Percentiles rank a stretch among this genome's conserved stretches.
Evolutionary conservation across 1,140 invertebrate species (phyloP).

Genomic region (Carposina sasakii): DNA sequence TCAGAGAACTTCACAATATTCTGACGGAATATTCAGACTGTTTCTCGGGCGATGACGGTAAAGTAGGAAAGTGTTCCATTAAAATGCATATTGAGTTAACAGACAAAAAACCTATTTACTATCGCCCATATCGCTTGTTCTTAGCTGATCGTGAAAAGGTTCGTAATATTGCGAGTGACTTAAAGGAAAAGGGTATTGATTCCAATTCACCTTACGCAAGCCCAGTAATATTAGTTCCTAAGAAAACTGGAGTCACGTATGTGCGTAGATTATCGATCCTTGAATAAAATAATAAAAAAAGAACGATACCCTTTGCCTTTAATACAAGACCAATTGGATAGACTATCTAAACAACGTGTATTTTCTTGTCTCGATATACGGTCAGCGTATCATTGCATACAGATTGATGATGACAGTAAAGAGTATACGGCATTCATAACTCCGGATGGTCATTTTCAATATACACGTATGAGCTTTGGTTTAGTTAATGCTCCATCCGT

Average conservation of each 20-base stretch:
- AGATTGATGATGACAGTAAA: constrained; percentile 5
- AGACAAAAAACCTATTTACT: no score
- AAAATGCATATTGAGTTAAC: no score
- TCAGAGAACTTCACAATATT: no score
- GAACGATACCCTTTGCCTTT: constrained; percentile 26
- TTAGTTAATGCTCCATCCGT: constrained; percentile 2
- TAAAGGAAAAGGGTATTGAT: constrained; percentile 22
- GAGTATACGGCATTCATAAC: not conserved
- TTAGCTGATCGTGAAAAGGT: no score
- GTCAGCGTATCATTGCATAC: constrained; percentile 20
- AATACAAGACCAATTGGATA: not conserved
- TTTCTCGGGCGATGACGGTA: no score
- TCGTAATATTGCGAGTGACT: no score
- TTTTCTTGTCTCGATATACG: constrained; percentile 21
- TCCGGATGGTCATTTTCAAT: not conserved
- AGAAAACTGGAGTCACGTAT: constrained; percentile 24
- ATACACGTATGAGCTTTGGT: not conserved
- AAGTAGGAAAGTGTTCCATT: no score
- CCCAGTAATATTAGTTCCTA: constrained; percentile 24
- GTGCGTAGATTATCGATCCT: constrained; percentile 36
- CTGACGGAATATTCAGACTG: no score
- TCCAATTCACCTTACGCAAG: constrained; percentile 26
- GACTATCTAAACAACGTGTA: not conserved
- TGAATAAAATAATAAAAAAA: constrained; percentile 39
- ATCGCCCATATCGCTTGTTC: no score